phyloP scores from a whole-genome alignment of 1,140 invertebrate genomes.

The Zaprionus ghesquierei region DNA sequence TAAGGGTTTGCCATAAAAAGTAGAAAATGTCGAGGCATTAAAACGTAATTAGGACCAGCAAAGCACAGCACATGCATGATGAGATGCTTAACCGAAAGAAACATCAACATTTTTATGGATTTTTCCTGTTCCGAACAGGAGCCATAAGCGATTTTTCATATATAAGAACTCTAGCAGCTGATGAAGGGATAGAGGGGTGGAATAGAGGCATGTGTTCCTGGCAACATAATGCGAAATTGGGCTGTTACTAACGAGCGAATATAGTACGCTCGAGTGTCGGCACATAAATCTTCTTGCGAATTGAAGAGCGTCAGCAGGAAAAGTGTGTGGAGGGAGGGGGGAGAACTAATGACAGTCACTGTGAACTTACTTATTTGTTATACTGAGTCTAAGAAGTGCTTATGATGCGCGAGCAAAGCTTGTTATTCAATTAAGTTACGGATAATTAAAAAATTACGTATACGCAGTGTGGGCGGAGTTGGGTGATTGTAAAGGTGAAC shows the following conservation, averaged over 20 bases:
- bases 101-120: conserved; percentile 37
- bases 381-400: conserved; percentile 12
- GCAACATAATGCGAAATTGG: conserved; percentile 35
- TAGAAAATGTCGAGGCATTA: conserved; percentile 27
- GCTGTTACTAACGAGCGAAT: conserved; percentile 37
- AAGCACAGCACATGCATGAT: not conserved
- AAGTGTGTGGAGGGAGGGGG: not conserved
- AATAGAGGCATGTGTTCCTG: not conserved
- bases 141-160: not conserved
- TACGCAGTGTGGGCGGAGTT: not conserved
- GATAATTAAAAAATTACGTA: conserved; percentile 40
- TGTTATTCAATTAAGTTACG: conserved; percentile 23
- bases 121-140: conserved; percentile 20
- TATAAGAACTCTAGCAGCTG: not conserved
- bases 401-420: not conserved
- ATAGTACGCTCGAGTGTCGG: conserved; percentile 21
- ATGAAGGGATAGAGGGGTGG: not conserved
- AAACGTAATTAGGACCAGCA: conserved; percentile 43
- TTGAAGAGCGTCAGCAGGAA: not conserved
- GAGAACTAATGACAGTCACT: not conserved
- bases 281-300: conserved; percentile 31
- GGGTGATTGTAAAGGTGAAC: not conserved
- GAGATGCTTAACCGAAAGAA: conserved; percentile 9
- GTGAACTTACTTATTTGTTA: conserved; percentile 25
- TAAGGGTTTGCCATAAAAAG: conserved; percentile 16